Base-by-base conservation (phyloP, 2,797 vertebrate species). In the Xenentodon cancila region DNA sequence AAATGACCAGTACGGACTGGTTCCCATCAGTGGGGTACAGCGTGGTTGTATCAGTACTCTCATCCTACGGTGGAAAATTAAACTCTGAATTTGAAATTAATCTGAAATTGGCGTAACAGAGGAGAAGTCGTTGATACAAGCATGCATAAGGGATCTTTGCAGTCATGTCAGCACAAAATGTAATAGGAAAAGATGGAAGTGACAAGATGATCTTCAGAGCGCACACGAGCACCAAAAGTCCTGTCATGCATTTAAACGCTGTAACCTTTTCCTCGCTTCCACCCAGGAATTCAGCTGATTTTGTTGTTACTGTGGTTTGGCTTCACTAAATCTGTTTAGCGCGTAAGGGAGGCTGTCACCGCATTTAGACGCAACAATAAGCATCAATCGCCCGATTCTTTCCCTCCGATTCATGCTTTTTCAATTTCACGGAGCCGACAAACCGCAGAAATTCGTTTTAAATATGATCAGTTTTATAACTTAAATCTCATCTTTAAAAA, bases 221-320 rank as follows among this genome's bases (percentile, higher is more conserved):
- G 78, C 64, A 68, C 8, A 20, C 43, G 9, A 21, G 47, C 49
- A 53, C 46, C 44, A 48, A 11, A 46, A 50, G 66, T 57, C 77
- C 73, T 69, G 64, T 68, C 68, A 73, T 15, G 48, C 20, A 54
- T 52, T 30, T 53, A n/a, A 63, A 78, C 56, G 47, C 25, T 62
- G 45, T 77, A 75, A 81, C 74, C 71, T 75, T 82, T 79, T 21
- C 22, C 43, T 40, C 25, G 49, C n/a, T 30, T 68, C 54, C 56
- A 68, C 20, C 3, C 21, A 66, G 27, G 50, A 75, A 71, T 51
- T 40, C 54, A 44, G 54, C 20, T 13, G 32, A 67, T 63, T 60
- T 25, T 21, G 4, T 59, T 71, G 51, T 59, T 6, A 59, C 46
- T 51, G 17, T 4, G 1, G 43, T n/a, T 21, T n/a, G 47, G 18